Conservation (phyloP, 2,888 invertebrate genomes). For the Cerastis rubricosa region DNA sequence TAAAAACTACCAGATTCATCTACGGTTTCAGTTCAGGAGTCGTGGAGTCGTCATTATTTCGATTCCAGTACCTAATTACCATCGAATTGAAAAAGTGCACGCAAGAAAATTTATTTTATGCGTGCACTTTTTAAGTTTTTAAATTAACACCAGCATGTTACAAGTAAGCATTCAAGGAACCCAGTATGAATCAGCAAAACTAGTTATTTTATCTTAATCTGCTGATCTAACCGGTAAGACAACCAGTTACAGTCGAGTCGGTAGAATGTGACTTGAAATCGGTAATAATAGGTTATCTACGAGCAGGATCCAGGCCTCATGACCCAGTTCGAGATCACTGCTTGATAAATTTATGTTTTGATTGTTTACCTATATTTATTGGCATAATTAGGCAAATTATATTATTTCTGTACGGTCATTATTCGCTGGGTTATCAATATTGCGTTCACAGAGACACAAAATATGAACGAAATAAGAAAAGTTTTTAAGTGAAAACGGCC, state of each 20-base stretch:
- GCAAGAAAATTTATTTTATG: neutral
- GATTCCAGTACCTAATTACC: neutral
- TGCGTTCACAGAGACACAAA: neutral
- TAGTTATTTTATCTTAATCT: conserved; percentile 1
- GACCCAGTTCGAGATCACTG: conserved; percentile 48
- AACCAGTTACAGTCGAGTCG: conserved; percentile 39
- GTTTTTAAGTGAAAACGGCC: neutral
- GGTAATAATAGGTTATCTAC: conserved; percentile 49
- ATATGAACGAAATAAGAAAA: neutral
- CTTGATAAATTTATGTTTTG: conserved; percentile 38
- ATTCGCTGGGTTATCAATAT: conserved; percentile 8
- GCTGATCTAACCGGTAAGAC: neutral
- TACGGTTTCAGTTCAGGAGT: neutral
- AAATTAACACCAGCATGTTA: neutral
- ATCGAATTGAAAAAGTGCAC: neutral
- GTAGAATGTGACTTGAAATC: conserved; percentile 29
- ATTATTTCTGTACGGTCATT: neutral
- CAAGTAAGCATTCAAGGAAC: neutral
- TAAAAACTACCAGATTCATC: neutral
- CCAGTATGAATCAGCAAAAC: neutral
- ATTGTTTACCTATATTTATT: conserved; percentile 32
- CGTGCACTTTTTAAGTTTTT: too few relatives aligned
- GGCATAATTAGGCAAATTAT: conserved; percentile 20
- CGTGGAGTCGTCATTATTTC: neutral
- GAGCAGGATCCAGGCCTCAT: conserved; percentile 20